Percentiles rank a stretch among this genome's conserved stretches.
These are phyloP conservation scores for Gobiocypris rarus DNA, from an alignment of 2,113 vertebrate species.

Conservation along the genomic window DNA sequence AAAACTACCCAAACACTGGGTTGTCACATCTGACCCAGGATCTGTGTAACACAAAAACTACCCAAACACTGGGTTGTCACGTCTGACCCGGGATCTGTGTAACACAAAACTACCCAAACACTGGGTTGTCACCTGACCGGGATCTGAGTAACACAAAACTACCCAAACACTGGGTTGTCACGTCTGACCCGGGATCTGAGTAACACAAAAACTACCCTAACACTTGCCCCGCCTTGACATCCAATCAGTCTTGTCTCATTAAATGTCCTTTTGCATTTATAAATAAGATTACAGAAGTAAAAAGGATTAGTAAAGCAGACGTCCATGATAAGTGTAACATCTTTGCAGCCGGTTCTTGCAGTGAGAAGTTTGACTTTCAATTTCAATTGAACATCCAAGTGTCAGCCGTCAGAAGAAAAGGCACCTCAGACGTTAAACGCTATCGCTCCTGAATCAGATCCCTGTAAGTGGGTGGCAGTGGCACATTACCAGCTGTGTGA, in stretches of 20 bases:
- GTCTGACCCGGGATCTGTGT: too few relatives aligned
- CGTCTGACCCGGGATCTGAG: too few relatives aligned
- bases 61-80: too few relatives aligned
- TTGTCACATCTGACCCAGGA: too few relatives aligned
- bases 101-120: too few relatives aligned
- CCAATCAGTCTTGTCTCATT: neutral
- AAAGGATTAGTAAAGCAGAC: neutral
- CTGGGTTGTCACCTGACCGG: too few relatives aligned
- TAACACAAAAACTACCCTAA: too few relatives aligned
- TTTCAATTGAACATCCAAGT: conserved; percentile 30
- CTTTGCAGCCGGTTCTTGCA: neutral
- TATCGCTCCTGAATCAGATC: conserved; percentile 38
- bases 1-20: too few relatives aligned
- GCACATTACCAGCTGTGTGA: conserved; percentile 43
- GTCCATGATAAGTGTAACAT: neutral
- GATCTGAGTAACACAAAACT: too few relatives aligned
- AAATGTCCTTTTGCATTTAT: neutral
- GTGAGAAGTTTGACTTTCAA: conserved; percentile 24
- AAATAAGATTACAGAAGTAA: neutral
- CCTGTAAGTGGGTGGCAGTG: conserved; percentile 32
- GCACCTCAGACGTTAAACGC: neutral
- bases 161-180: too few relatives aligned
- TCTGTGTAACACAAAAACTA: too few relatives aligned
- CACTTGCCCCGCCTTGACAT: too few relatives aligned
- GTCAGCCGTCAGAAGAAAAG: conserved; percentile 24